Conservation (phyloP, 2,113 vertebrate genomes). For the Mixornis gularis region DNA sequence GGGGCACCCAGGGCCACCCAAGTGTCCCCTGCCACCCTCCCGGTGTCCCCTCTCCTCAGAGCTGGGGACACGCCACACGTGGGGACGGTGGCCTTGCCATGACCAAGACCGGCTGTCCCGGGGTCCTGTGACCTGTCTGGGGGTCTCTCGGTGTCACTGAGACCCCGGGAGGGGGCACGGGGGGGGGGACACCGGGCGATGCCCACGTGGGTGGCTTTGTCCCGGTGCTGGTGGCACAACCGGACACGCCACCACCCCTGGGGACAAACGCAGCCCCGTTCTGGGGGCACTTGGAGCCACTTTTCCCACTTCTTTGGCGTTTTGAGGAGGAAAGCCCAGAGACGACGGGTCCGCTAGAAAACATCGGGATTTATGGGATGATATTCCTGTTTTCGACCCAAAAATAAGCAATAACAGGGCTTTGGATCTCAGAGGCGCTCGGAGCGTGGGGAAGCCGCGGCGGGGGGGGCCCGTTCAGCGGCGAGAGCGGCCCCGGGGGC, state of each 20-base stretch:
- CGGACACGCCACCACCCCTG: fast-evolving
- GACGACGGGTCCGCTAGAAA: neutral
- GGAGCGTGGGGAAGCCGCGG: neutral
- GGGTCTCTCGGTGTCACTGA: neutral
- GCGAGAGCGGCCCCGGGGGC: neutral
- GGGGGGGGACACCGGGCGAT: fast-evolving
- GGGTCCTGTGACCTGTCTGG: neutral
- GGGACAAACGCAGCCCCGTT: fast-evolving
- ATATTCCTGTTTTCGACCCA: neutral
- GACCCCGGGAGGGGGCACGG: fast-evolving
- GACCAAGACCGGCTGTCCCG: neutral
- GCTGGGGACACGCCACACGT: neutral
- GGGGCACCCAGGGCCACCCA: neutral
- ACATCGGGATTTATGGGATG: neutral
- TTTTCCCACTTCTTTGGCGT: neutral
- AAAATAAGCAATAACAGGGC: fast-evolving
- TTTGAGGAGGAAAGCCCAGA: fast-evolving
- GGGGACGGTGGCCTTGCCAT: neutral
- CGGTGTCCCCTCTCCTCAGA: neutral
- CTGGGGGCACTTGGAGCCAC: fast-evolving
- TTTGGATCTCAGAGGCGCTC: neutral
- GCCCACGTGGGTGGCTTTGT: fast-evolving
- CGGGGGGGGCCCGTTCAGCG: neutral
- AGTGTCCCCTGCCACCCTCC: neutral
- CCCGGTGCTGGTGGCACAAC: fast-evolving